Evolutionary conservation across 2,888 invertebrate genomes (phyloP).

Genomic region (Malthinus seriepunctatus): DNA sequence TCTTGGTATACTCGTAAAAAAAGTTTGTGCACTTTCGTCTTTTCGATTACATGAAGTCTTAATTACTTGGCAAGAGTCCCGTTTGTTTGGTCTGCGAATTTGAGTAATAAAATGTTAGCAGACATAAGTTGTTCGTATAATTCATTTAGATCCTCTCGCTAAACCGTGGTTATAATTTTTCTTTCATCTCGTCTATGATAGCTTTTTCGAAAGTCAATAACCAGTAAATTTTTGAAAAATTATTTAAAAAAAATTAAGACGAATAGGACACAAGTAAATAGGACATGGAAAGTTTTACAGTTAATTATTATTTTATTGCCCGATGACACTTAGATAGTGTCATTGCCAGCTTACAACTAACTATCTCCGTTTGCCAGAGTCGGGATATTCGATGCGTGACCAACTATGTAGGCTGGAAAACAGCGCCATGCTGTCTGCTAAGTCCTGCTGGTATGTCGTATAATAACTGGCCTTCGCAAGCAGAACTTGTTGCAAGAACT

Average conservation of each 20-base stretch:
- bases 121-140: no score
- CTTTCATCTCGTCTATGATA: conserved; percentile 2
- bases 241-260: conserved; percentile 1
- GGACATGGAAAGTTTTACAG: conserved; percentile 29
- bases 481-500: conserved; percentile 24
- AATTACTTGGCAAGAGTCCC: conserved; percentile 14
- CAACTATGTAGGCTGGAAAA: conserved; percentile 26
- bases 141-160: no score
- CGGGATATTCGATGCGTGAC: conserved; percentile 23
- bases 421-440: conserved; percentile 30
- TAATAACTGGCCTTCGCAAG: conserved; percentile 26
- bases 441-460: conserved; percentile 20
- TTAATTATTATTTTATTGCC: conserved; percentile 7
- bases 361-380: conserved; percentile 12
- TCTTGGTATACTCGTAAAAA: no score
- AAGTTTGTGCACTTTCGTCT: background rate
- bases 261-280: conserved; percentile 13
- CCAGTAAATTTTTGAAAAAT: background rate
- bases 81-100: conserved; percentile 14
- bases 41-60: conserved; percentile 7
- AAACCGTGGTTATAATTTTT: background rate
- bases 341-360: conserved; percentile 21
- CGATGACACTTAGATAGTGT: conserved; percentile 27
- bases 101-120: conserved; percentile 6
- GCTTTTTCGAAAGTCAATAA: background rate